These are phyloP conservation scores for Lepus europaeus DNA, from an alignment of 2,113 vertebrate species.

Conservation along the genomic window DNA sequence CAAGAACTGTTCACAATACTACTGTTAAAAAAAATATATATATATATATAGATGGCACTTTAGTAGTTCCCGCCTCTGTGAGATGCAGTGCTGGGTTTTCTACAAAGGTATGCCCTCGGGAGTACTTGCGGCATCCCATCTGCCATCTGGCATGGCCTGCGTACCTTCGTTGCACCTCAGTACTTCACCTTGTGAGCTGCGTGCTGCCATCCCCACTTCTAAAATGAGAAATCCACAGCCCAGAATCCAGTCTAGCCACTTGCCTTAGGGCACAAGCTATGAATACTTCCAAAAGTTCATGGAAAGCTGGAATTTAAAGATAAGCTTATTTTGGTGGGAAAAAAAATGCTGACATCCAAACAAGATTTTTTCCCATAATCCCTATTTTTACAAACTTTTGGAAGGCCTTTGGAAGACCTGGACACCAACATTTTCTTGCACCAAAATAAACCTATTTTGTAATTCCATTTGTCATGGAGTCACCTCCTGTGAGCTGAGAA, in stretches of 20 bases:
- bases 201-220: too few relatives aligned
- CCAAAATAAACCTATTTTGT: too few relatives aligned
- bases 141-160: neutral
- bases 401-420: too few relatives aligned
- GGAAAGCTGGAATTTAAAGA: too few relatives aligned
- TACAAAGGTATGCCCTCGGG: neutral
- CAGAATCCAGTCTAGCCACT: neutral
- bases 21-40: neutral
- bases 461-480: too few relatives aligned
- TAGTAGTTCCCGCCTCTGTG: neutral
- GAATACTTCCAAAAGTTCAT: too few relatives aligned
- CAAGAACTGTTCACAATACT: neutral
- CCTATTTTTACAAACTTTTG: too few relatives aligned
- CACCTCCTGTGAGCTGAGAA: too few relatives aligned
- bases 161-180: neutral
- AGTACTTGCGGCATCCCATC: neutral
- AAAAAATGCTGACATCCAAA: too few relatives aligned
- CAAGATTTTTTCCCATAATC: too few relatives aligned
- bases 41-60: neutral
- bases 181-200: neutral
- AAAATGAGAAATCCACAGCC: neutral
- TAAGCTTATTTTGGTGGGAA: too few relatives aligned
- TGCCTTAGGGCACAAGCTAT: neutral
- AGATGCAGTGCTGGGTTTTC: neutral
- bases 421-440: too few relatives aligned